Evolutionary conservation across 2,113 vertebrate species (phyloP).

Genomic region (Grammatotria lemairii): DNA sequence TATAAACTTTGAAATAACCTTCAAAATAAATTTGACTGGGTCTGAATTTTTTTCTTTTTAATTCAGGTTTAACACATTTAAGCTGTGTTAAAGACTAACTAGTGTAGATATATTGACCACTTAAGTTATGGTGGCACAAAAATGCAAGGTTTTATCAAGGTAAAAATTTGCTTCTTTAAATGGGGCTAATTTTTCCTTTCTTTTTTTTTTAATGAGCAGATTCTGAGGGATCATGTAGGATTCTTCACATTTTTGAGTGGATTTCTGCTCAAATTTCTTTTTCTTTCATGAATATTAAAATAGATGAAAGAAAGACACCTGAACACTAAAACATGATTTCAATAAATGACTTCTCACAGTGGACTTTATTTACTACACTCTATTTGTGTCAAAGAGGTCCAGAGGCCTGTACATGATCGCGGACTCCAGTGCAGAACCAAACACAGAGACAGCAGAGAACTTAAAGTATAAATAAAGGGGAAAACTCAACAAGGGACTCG

Average conservation of each 20-base stretch:
- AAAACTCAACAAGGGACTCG: accelerated
- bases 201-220: background rate
- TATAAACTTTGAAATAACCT: background rate
- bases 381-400: background rate
- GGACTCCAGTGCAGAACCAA: background rate
- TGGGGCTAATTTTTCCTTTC: background rate
- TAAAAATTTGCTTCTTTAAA: background rate
- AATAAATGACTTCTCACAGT: background rate
- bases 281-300: background rate
- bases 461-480: background rate
- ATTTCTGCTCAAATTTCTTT: background rate
- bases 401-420: background rate
- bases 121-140: background rate
- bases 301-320: background rate
- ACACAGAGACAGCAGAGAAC: background rate
- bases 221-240: background rate
- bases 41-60: background rate
- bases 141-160: background rate
- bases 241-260: background rate
- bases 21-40: background rate
- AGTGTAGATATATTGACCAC: background rate
- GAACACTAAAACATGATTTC: background rate
- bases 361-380: background rate
- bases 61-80: background rate
- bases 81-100: background rate